Evolutionary conservation across 2,888 invertebrate species (phyloP).

Genomic region (Terebella lapidaria): DNA sequence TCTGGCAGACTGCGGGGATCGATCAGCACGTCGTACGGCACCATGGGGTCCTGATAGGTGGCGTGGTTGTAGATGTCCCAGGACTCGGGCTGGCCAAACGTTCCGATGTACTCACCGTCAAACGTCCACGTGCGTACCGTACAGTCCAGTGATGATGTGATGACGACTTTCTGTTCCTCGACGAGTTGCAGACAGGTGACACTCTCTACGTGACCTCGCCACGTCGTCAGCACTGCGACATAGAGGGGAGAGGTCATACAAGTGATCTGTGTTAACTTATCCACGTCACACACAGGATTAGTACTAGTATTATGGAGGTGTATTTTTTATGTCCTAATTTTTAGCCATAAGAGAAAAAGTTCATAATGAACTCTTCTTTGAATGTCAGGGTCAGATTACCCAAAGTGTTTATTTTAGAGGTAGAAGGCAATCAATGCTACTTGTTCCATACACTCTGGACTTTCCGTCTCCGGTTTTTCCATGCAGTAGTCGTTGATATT

Average conservation of each 20-base stretch:
- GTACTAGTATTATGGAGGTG: too few relatives aligned
- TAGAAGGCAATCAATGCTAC: too few relatives aligned
- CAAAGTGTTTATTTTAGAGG: too few relatives aligned
- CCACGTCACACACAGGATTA: background rate
- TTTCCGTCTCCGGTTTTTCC: constrained; percentile 27
- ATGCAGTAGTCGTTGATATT: constrained; percentile 45
- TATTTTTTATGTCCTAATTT: too few relatives aligned
- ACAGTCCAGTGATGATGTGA: constrained; percentile 50
- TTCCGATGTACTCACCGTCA: constrained; percentile 52
- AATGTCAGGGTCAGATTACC: too few relatives aligned
- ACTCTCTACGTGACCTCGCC: constrained; percentile 53
- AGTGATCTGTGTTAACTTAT: too few relatives aligned
- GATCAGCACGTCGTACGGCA: constrained; percentile 53
- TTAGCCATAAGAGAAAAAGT: too few relatives aligned
- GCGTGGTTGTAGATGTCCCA: constrained; percentile 51
- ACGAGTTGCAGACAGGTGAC: constrained; percentile 46
- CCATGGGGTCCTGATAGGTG: constrained; percentile 52
- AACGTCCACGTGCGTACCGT: constrained; percentile 52
- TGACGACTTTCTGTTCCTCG: constrained; percentile 44
- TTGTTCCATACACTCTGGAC: constrained; percentile 50
- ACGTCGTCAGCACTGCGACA: constrained; percentile 39
- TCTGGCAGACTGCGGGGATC: constrained; percentile 51
- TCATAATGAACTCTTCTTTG: too few relatives aligned
- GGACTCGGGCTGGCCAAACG: constrained; percentile 51
- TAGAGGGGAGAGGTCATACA: too few relatives aligned